phyloP scores from a whole-genome alignment of 2,888 invertebrate species.

The Eugnorisma glareosa region DNA sequence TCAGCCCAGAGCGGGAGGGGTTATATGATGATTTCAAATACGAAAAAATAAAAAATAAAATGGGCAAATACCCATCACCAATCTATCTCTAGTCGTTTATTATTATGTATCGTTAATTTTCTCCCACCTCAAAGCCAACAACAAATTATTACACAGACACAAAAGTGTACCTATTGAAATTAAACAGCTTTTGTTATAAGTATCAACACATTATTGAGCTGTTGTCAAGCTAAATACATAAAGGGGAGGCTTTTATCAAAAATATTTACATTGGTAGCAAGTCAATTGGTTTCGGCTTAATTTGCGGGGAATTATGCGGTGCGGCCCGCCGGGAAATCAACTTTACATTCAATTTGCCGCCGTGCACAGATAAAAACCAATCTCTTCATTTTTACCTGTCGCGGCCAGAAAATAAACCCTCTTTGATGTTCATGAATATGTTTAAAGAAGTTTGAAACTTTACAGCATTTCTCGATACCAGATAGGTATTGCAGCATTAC shows the following conservation, averaged over 20 bases:
- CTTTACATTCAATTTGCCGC: conserved; percentile 89
- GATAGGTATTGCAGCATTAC: neutral
- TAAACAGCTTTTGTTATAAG: conserved; percentile 50
- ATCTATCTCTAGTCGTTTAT: neutral
- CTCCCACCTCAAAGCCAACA: neutral
- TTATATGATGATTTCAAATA: too few species aligned
- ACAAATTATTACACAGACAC: neutral
- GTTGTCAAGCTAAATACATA: conserved; percentile 72
- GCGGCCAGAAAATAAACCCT: conserved; percentile 62
- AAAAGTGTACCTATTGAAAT: conserved; percentile 39
- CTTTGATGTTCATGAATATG: conserved; percentile 51
- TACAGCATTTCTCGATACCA: neutral
- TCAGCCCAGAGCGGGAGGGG: too few species aligned
- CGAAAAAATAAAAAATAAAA: too few species aligned
- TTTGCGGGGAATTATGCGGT: conserved; percentile 87
- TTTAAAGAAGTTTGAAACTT: conserved; percentile 42
- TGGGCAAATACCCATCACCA: neutral
- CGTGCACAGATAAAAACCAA: conserved; percentile 88
- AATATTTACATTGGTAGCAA: conserved; percentile 89
- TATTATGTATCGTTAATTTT: neutral
- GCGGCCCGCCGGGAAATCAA: conserved; percentile 88
- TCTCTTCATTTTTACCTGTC: conserved; percentile 84
- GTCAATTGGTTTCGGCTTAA: conserved; percentile 88
- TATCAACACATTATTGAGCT: conserved; percentile 60
- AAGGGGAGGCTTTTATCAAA: conserved; percentile 85